phyloP scores from a whole-genome alignment of 2,888 invertebrate species.

The Cataglyphis albicans region DNA sequence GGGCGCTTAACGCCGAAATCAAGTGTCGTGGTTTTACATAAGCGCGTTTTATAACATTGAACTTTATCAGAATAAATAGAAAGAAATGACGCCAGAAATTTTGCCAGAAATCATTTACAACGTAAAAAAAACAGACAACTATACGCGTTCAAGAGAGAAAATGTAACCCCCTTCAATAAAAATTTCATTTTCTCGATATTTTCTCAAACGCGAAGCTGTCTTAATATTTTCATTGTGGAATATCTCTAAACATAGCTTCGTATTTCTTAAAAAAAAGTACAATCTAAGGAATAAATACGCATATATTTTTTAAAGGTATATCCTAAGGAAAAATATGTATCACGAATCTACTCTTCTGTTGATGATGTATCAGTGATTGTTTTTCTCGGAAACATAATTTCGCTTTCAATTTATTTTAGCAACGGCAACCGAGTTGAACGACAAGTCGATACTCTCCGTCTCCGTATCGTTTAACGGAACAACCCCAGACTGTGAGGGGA shows the following conservation, averaged over 20 bases:
- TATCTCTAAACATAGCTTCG: neutral
- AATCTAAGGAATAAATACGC: neutral
- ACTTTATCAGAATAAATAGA: neutral
- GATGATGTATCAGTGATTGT: neutral
- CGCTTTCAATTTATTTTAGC: constrained; percentile 62
- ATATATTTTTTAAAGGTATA: neutral
- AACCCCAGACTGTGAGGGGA: neutral
- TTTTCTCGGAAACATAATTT: constrained; percentile 22
- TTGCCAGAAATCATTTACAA: neutral
- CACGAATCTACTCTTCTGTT: neutral
- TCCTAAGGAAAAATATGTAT: neutral
- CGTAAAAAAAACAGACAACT: neutral
- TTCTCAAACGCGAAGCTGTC: neutral
- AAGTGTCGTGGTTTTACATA: constrained; percentile 46
- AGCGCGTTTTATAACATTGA: constrained; percentile 50
- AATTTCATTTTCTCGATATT: neutral
- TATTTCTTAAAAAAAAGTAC: neutral
- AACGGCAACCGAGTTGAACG: constrained; percentile 42
- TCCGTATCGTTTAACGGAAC: constrained; percentile 56
- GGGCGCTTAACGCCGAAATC: constrained; percentile 63
- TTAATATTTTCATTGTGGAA: neutral
- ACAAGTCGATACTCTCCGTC: constrained; percentile 54
- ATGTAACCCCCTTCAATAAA: neutral
- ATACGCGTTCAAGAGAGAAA: neutral
- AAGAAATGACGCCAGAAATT: neutral